phyloP scores from a whole-genome alignment of 2,888 invertebrate species.

The Lithophane leautieri region DNA sequence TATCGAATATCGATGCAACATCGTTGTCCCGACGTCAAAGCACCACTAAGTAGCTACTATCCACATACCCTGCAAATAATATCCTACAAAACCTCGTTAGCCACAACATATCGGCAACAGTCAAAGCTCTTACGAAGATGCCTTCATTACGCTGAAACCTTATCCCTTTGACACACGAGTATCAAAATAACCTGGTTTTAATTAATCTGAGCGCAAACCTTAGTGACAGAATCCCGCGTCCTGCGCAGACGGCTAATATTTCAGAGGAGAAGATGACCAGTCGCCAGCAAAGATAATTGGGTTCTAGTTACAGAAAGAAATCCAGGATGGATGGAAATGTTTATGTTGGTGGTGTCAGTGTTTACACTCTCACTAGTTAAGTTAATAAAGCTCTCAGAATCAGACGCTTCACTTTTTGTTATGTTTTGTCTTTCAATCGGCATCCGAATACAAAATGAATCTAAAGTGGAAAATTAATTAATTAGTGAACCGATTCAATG shows the following conservation, averaged over 20 bases:
- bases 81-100: slow-evolving; percentile 48
- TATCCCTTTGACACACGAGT: slow-evolving; percentile 84
- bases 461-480: neutral
- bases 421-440: neutral
- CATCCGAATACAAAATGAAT: neutral
- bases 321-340: slow-evolving; percentile 65
- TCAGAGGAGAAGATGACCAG: slow-evolving; percentile 83
- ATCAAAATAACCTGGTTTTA: slow-evolving; percentile 82
- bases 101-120: slow-evolving; percentile 59
- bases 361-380: slow-evolving; percentile 17
- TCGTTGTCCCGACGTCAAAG: slow-evolving; percentile 13
- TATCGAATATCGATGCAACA: slow-evolving; percentile 23
- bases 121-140: slow-evolving; percentile 74
- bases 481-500: neutral
- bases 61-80: slow-evolving; percentile 29
- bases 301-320: slow-evolving; percentile 78
- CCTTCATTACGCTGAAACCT: slow-evolving; percentile 82
- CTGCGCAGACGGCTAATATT: slow-evolving; percentile 76
- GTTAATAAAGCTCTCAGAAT: neutral
- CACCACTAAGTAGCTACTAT: slow-evolving; percentile 22
- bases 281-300: slow-evolving; percentile 79
- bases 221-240: slow-evolving; percentile 69
- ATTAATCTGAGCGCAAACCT: slow-evolving; percentile 79
- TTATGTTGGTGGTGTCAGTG: slow-evolving; percentile 31
- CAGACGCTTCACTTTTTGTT: neutral